Evolutionary conservation across 2,888 invertebrate species (phyloP).

Genomic region (Parnassius orleans): DNA sequence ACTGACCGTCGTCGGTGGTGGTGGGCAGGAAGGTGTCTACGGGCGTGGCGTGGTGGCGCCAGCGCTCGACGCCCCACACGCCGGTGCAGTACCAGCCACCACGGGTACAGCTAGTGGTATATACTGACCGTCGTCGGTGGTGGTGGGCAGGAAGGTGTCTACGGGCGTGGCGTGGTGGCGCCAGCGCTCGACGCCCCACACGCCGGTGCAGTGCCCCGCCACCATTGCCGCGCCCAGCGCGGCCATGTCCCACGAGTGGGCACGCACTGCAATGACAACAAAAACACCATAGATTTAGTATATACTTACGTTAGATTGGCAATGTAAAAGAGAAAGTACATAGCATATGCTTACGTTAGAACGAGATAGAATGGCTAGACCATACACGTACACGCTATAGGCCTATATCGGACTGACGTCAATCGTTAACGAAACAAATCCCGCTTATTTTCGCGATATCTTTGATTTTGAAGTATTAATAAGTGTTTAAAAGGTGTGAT

Average conservation of each 20-base stretch:
- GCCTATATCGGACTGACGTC: too few species aligned
- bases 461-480: too few species aligned
- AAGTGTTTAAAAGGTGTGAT: too few species aligned
- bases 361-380: too few species aligned
- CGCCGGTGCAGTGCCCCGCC: constrained; percentile 89
- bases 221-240: constrained; percentile 96
- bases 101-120: neutral
- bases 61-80: neutral
- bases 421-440: too few species aligned
- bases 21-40: neutral
- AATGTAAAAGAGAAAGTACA: too few species aligned
- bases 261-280: constrained; percentile 81
- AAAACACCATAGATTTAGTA: too few species aligned
- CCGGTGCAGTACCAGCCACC: too few species aligned
- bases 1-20: constrained; percentile 67
- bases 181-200: constrained; percentile 60
- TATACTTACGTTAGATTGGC: too few species aligned
- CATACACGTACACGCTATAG: too few species aligned
- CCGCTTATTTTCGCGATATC: too few species aligned
- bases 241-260: constrained; percentile 93
- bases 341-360: too few species aligned
- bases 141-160: constrained; percentile 91
- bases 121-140: constrained; percentile 86
- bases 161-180: constrained; percentile 75
- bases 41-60: neutral